phyloP scores from a whole-genome alignment of 2,888 invertebrate genomes.

The Drosophila antonietae region DNA sequence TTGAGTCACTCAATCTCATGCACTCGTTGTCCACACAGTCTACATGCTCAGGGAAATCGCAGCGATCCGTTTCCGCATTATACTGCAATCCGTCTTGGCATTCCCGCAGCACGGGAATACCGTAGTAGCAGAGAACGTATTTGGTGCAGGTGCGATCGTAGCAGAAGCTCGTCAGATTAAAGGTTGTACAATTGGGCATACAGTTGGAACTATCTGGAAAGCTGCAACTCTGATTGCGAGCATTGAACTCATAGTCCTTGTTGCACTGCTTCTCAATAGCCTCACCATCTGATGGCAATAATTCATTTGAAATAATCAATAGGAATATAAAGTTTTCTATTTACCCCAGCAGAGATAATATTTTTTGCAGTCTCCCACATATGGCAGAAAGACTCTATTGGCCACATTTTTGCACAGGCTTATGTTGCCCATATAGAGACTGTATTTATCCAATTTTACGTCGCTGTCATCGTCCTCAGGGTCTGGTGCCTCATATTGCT shows the following conservation, averaged over 20 bases:
- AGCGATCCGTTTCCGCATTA: conserved; percentile 80
- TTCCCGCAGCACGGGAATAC: conserved; percentile 67
- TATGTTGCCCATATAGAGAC: conserved; percentile 41
- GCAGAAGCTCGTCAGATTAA: conserved; percentile 59
- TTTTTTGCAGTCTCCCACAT: conserved; percentile 60
- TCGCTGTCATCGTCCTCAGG: neutral
- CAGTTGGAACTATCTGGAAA: conserved; percentile 25
- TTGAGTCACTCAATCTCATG: conserved; percentile 60
- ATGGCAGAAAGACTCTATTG: conserved; percentile 69
- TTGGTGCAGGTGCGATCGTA: conserved; percentile 81
- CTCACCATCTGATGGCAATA: conserved; percentile 42
- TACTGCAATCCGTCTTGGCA: conserved; percentile 81
- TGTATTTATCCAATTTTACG: neutral
- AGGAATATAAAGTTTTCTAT: too few relatives aligned
- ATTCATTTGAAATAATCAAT: too few relatives aligned
- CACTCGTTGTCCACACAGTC: conserved; percentile 81
- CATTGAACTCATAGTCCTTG: conserved; percentile 57
- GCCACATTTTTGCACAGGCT: conserved; percentile 62
- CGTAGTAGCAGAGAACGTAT: conserved; percentile 78
- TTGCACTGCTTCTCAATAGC: conserved; percentile 57
- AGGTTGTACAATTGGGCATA: conserved; percentile 45
- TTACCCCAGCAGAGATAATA: conserved; percentile 73
- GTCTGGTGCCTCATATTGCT: conserved; percentile 7
- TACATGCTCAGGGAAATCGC: conserved; percentile 79
- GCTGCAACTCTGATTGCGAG: conserved; percentile 59